A percentile compares a stretch with the other conserved stretches of the same genome.
Evolutionary conservation across 2,888 invertebrate species (phyloP).

Genomic region (Eupsilia transversa): DNA sequence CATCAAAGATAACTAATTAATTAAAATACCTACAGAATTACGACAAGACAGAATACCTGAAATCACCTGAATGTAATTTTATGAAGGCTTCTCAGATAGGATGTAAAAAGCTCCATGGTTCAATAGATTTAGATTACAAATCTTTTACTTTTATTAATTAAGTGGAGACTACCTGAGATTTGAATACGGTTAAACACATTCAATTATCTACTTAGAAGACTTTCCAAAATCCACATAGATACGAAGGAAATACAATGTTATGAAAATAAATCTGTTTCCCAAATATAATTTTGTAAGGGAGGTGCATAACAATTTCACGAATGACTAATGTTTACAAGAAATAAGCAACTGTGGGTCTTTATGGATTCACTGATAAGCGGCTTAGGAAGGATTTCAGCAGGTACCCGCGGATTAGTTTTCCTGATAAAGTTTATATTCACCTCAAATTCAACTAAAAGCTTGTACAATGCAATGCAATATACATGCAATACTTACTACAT

Average conservation of each 20-base stretch:
- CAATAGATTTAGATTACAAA: neutral
- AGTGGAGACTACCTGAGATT: neutral
- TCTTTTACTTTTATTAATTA: slow-evolving; percentile 8
- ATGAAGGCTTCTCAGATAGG: neutral
- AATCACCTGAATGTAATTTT: slow-evolving; percentile 5
- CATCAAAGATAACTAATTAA: slow-evolving; percentile 18
- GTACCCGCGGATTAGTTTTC: no score
- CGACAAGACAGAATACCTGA: neutral
- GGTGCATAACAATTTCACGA: neutral
- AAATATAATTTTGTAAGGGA: neutral
- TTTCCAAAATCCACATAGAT: neutral
- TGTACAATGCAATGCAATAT: no score
- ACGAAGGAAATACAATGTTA: neutral
- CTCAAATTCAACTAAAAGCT: neutral
- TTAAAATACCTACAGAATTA: slow-evolving; percentile 2
- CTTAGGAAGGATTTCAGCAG: neutral
- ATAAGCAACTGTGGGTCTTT: neutral
- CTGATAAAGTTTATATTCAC: neutral
- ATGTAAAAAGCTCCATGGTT: neutral
- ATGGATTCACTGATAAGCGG: neutral
- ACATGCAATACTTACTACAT: no score
- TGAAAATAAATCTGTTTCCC: neutral
- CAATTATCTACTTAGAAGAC: neutral
- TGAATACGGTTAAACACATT: neutral
- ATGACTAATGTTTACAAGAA: neutral